Evolutionary conservation across 2,797 vertebrate species (phyloP), one percentile per base, ranked within the genome.

Genomic region (Knipowitschia caucasica): DNA sequence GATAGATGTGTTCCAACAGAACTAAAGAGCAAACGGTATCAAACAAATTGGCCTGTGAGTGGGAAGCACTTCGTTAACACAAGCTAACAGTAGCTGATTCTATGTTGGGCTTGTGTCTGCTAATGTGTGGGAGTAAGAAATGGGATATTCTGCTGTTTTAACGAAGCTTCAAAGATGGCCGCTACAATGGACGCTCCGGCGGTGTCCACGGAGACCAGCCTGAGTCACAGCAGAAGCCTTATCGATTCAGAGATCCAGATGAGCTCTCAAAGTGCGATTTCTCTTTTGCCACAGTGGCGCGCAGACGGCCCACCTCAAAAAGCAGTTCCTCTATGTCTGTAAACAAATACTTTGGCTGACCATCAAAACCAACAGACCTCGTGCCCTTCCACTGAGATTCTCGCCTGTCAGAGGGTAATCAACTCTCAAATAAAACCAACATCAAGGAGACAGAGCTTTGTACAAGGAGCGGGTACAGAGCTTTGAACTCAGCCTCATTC

Each of bases 391-490:
- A 83, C 71, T 80, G 80, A 87, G 79, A 85, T 81, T 88, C 55
- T 77, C 56, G 71, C 51, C 74, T 80, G 79, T 89, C 85, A 86
- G 75, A 90, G 87, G 88, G 80, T 90, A 90, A 90, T 89, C 84
- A 84, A 78, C 73, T 85, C 85, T 88, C 82, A 89, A 89, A 88
- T 87, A 85, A 86, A 86, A 78, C 72, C 77, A 65, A 82, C 82
- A 88, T 88, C 77, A 87, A 86, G 81, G 60, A 87, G 76, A 64
- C 59, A 26, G 64, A 68, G 80, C 79, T 85, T 86, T 82, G 81
- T 71, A 85, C 80, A 78, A 80, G 71, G 57, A 73, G 69, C 75
- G 69, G 69, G 56, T 59, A 43, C 14, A 17, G 38, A 60, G 76
- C 86, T 86, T 88, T 88, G 79, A 85, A 85, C 74, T 65, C 67